Evolutionary conservation across 2,888 invertebrate genomes (phyloP), one percentile per base, ranked within the genome.

Genomic region (Amiota mariae): DNA sequence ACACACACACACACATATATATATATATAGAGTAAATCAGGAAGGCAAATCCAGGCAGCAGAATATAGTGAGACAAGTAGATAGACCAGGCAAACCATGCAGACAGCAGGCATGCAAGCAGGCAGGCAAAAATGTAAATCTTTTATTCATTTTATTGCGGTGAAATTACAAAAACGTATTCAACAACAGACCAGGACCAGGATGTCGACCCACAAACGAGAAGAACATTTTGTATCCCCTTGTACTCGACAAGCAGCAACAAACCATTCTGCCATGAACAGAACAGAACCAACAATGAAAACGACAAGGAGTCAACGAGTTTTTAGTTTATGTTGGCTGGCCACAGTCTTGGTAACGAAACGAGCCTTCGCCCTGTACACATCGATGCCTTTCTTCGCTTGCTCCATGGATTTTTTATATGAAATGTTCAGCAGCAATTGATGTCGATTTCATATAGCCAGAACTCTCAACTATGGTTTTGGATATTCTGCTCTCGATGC

Each of bases 371-470:
- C 20, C 15, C 70, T 48, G 18, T 20, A 12, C 51, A 10, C 47
- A 61, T 13, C 47, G 24, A 36, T 68, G 57, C 46, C 12, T n/a
- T 66, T 6, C 48, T 70, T 59, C 15, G 8, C 20, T 3, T 12
- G 11, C 1, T 10, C 10, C 59, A 15, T 12, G 59, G 20, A 12
- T 15, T 24, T 71, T 66, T 71, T 72, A 20, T 71, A 54, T 46
- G 56, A 75, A 73, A 74, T 75, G 72, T 76, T 56, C 75, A 54
- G 78, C 75, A 54, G 78, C 87, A 85, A 87, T 86, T 86, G 85
- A 87, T 86, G 87, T 85, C 86, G 85, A 85, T 85, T 87, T 85
- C 85, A 87, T 87, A 79, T 81, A 80, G 82, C 85, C 80, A 85
- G 84, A 81, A 80, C 80, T 77, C 74, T 77, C 77, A 80, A 71